phyloP scores from a whole-genome alignment of 2,888 invertebrate genomes.

The Catocala sponsa region DNA sequence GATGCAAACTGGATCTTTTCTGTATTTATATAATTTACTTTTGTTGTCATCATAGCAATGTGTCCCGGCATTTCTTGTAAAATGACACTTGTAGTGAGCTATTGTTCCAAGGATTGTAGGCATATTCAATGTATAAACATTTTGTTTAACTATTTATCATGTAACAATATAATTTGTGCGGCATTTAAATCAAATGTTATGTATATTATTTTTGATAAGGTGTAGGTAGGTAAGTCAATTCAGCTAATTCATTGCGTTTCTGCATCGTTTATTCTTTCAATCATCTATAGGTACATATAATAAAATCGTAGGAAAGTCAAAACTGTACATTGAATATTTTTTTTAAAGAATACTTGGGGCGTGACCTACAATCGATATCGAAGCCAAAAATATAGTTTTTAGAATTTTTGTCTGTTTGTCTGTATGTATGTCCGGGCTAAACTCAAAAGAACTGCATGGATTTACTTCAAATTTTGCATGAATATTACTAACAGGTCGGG shows the following conservation, averaged over 20 bases:
- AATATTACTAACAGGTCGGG: too few species aligned
- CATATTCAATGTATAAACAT: constrained; percentile 34
- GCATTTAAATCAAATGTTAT: constrained; percentile 31
- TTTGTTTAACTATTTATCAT: constrained; percentile 33
- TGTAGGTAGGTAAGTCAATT: constrained; percentile 32
- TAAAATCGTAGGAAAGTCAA: too few species aligned
- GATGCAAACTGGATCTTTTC: constrained; percentile 26
- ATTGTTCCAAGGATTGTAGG: constrained; percentile 29
- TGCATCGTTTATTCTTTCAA: constrained; percentile 32
- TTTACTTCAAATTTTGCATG: too few species aligned
- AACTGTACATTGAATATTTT: too few species aligned
- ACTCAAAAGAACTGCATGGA: too few species aligned
- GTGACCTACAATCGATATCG: too few species aligned
- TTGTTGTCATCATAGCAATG: constrained; percentile 32
- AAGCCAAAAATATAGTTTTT: too few species aligned
- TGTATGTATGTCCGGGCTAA: too few species aligned
- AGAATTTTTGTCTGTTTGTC: too few species aligned
- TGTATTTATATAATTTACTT: constrained; percentile 27
- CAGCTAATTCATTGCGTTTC: constrained; percentile 35
- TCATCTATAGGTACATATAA: too few species aligned
- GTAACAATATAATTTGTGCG: constrained; percentile 28
- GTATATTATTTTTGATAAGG: constrained; percentile 28
- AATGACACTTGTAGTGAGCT: constrained; percentile 31
- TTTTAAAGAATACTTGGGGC: too few species aligned
- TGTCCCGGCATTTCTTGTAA: constrained; percentile 33